Evolutionary conservation across 2,797 vertebrate species (phyloP).

Genomic region (Molossus molossus): DNA sequence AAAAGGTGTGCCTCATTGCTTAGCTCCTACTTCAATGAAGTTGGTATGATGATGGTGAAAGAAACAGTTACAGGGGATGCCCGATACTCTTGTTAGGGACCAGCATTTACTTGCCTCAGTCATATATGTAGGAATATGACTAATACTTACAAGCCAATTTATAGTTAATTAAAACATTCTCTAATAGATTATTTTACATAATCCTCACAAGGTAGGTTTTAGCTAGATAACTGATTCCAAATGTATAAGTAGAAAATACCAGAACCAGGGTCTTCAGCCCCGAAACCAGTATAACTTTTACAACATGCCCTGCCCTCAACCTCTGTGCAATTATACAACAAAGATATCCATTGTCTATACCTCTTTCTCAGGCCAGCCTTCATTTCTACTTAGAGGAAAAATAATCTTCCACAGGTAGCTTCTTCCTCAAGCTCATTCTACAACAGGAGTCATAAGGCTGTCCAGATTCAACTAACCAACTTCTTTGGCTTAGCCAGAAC

Average conservation of each 20-base stretch:
- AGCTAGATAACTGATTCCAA: conserved; percentile 12
- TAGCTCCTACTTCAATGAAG: neutral
- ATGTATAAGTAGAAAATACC: neutral
- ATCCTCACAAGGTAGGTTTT: neutral
- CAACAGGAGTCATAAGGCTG: neutral
- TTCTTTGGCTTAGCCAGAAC: neutral
- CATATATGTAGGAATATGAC: neutral
- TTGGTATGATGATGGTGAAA: neutral
- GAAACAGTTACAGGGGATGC: neutral
- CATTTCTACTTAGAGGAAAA: neutral
- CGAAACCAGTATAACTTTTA: neutral
- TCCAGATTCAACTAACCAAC: neutral
- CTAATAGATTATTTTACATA: conserved; percentile 1
- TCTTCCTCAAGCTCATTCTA: neutral
- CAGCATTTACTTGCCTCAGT: neutral
- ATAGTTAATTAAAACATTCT: conserved; percentile 27
- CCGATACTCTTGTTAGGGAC: neutral
- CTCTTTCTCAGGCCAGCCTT: neutral
- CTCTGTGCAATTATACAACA: neutral
- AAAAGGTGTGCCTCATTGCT: neutral
- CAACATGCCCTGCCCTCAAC: neutral
- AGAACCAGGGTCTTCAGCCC: neutral
- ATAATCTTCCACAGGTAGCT: neutral
- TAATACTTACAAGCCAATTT: conserved; percentile 14
- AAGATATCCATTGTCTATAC: neutral